Conservation (phyloP, 2,888 invertebrate species). For the Diabrotica balteata region DNA sequence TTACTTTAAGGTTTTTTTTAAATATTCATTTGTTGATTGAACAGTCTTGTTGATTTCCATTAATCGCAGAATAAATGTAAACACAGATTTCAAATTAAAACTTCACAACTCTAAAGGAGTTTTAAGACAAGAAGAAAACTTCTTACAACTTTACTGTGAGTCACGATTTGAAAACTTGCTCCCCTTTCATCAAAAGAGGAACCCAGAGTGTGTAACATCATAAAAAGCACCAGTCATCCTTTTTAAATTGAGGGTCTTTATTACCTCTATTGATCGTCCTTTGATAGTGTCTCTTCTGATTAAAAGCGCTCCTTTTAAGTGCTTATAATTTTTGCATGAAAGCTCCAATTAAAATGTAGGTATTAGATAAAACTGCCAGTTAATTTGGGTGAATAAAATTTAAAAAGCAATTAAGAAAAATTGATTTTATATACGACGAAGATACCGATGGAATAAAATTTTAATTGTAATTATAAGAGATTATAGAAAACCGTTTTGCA, state of each 20-base stretch:
- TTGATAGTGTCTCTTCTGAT: conserved; percentile 39
- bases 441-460: too few species aligned
- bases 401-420: neutral
- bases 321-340: conserved; percentile 18
- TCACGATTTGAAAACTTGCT: conserved; percentile 39
- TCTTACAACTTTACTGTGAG: conserved; percentile 32
- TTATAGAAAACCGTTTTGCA: too few species aligned
- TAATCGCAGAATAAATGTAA: too few species aligned
- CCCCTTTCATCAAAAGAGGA: conserved; percentile 34
- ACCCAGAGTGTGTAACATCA: conserved; percentile 7
- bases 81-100: too few species aligned
- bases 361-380: neutral
- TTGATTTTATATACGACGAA: neutral
- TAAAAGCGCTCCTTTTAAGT: conserved; percentile 38
- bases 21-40: too few species aligned
- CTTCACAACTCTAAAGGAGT: too few species aligned
- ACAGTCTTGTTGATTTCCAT: too few species aligned
- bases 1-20: too few species aligned
- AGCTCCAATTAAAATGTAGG: conserved; percentile 6
- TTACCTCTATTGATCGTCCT: conserved; percentile 45
- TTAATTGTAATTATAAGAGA: too few species aligned
- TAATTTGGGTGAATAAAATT: neutral
- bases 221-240: conserved; percentile 40
- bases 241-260: conserved; percentile 43
- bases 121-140: conserved; percentile 4